Base-by-base conservation (phyloP, 2,888 invertebrate genomes). In the Pterobdella sp. region DNA sequence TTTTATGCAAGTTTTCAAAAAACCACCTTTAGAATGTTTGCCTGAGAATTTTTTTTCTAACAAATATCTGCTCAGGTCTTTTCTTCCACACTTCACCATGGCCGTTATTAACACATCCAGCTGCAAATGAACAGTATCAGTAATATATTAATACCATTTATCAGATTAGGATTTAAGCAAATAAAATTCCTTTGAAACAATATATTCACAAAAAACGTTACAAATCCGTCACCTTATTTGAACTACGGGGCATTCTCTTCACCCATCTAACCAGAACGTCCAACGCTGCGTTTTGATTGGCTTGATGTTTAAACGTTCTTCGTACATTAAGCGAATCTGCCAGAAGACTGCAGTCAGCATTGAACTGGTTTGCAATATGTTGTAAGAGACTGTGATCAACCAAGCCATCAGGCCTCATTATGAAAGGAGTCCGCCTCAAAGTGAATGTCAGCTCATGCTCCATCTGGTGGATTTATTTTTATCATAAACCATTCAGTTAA, bases 241-340 rank as follows among this genome's bases (percentile, higher is more conserved):
- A 75, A 4, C 79, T 77, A 60, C 79, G 75, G 4, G 82, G 82
- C 36, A 81, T 75, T 56, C 79, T 74, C 74, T 82, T 82, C 2
- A 80, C 80, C 82, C 82, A 82, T 0, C 81, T 80, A 31, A 80
- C 75, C 65, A 82, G 75, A 80, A 82, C 81, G 71, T 82, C 82
- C 67, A 80, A 80, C 29, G 81, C 75, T n/a, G 80, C 78, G 22
- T 77, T 78, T 67, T 75, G 73, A 60, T 7, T 70, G 42, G 80
- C 78, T 70, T 81, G 79, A 73, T 82, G 80, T 34, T 81, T 75
- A 4, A 82, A 78, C 72, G 78, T 78, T 4, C 79, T 76, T 73
- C 79, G 78, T 26, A 82, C 76, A 71, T 78, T 79, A 18, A 82
- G 77, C 32, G 78, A 75, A 34, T 78, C 78, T 0, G 81, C 82